Evolutionary conservation across 2,888 invertebrate species (phyloP), one percentile per base, ranked within the genome.

Genomic region (Cerceris ruficornis): DNA sequence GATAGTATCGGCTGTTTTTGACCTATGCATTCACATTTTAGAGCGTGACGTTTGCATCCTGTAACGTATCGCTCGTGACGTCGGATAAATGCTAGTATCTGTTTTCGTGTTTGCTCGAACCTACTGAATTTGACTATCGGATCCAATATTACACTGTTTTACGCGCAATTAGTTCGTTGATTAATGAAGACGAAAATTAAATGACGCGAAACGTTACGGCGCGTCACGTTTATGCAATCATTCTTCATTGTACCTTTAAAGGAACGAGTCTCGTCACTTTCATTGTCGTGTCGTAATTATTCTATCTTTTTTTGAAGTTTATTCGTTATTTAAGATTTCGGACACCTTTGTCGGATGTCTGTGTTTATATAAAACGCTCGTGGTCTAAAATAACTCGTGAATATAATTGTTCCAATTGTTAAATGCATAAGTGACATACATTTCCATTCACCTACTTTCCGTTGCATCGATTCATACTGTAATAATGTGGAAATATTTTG

Each of bases 81-180:
- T 69, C 70, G 66, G 55, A 69, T 70, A 66, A 78, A 77, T 77
- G 72, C 50, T 72, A 57, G 72, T 52, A 72, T 41, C 50, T 60
- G 68, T 77, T 54, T 55, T 42, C 17, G 28, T 77, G 49, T 77
- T 77, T 77, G 49, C 77, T 14, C 77, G 67, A 2, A 8, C 46
- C 42, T 15, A 7, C 13, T 28, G 59, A 77, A 50, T 62, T 69
- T 50, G 43, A 61, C 52, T 11, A 49, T 11, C 50, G 61, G 78
- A 79, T 79, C 73, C 69, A 77, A 79, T 66, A 69, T 79, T 79
- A 79, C 66, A 73, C 49, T 77, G 62, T 17, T 69, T 69, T 62
- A 49, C 58, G 66, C 42, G 58, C 62, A 69, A 77, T 73, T 72
- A 69, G 61, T 15, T 13, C 52, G 61, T 59, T 77, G 77, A 69